These are phyloP conservation scores for Pseudomyrmex sp. DNA, from an alignment of 1,140 invertebrate genomes.

Conservation along the genomic window DNA sequence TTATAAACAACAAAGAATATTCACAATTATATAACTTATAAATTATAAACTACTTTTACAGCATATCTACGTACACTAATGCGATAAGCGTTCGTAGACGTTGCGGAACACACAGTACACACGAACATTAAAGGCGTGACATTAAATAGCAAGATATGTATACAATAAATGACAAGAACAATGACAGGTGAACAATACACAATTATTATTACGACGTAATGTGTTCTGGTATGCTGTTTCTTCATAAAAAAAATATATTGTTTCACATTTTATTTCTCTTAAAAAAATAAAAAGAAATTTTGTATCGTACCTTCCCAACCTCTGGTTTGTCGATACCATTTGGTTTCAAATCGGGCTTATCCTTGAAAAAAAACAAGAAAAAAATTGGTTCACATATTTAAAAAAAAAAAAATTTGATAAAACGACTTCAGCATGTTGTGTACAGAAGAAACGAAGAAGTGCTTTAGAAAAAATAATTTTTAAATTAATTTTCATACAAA, in stretches of 20 bases:
- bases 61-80: not conserved
- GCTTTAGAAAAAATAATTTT: not conserved
- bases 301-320: constrained; percentile 78
- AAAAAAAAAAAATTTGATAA: constrained; percentile 22
- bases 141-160: constrained; percentile 7
- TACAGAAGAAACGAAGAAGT: not conserved
- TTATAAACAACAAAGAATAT: not conserved
- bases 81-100: not conserved
- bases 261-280: not conserved
- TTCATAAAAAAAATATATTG: not conserved
- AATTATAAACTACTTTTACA: not conserved
- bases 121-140: not conserved
- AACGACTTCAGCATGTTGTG: not conserved
- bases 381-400: constrained; percentile 45
- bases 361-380: constrained; percentile 82
- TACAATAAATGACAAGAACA: constrained; percentile 20
- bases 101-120: not conserved
- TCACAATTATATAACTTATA: not conserved
- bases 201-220: constrained; percentile 25
- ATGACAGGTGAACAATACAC: not conserved
- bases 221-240: constrained; percentile 29
- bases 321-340: constrained; percentile 83
- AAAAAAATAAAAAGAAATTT: constrained; percentile 59
- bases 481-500: too few species aligned
- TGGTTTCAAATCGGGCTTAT: constrained; percentile 78